Percentiles rank a stretch among this genome's conserved stretches.
Conservation (phyloP, 30 jellyfish, hydroid and myxozoan genomes). For the Aurelia coerulea region DNA sequence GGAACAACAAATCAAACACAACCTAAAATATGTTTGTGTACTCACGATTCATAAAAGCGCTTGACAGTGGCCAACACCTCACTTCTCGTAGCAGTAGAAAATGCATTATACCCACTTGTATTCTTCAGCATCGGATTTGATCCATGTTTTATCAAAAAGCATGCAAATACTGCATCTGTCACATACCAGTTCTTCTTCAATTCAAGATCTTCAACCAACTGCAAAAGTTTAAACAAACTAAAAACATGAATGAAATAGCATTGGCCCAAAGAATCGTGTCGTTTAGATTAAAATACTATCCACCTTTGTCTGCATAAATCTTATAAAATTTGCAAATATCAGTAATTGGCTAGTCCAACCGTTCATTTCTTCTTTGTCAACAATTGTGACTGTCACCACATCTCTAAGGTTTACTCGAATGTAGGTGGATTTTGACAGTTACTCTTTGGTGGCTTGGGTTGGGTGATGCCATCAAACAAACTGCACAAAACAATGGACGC, state of each 20-base stretch:
- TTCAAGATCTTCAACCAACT: conserved; percentile 27
- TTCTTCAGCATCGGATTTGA: conserved; percentile 44
- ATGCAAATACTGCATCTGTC: conserved; percentile 56
- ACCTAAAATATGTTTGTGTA: not conserved
- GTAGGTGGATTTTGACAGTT: too few species aligned
- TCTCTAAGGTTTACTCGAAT: too few species aligned
- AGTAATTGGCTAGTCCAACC: too few species aligned
- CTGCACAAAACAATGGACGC: too few species aligned
- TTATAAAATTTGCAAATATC: too few species aligned
- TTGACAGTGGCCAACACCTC: conserved; percentile 36
- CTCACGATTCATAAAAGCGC: conserved; percentile 49
- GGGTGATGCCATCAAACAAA: too few species aligned
- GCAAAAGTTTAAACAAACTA: not conserved
- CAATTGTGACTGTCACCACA: too few species aligned
- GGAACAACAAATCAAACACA: not conserved
- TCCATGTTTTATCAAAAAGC: conserved; percentile 52
- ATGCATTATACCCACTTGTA: conserved; percentile 33
- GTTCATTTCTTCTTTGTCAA: too few species aligned
- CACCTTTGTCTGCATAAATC: not conserved
- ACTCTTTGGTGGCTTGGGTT: too few species aligned
- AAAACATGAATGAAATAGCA: not conserved
- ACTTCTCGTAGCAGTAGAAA: conserved; percentile 28
- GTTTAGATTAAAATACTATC: not conserved
- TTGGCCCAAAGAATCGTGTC: not conserved
- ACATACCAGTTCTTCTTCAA: conserved; percentile 45